Conservation (phyloP, 1,140 invertebrate species). For the Platyscapa corneri region DNA sequence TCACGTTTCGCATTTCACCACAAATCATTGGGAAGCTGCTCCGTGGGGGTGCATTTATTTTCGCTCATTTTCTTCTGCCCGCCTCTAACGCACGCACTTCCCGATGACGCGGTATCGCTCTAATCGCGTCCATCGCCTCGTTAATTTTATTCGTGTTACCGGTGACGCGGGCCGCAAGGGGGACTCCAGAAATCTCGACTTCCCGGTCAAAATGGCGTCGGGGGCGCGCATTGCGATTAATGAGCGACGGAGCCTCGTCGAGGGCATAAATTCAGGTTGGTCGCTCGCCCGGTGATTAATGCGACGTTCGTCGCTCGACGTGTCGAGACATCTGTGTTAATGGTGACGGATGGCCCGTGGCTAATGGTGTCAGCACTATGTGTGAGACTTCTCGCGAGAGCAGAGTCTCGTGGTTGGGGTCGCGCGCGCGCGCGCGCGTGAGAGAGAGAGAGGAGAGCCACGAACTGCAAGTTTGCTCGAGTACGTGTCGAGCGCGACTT, state of each 20-base stretch:
- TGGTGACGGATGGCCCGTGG: slow-evolving; percentile 67
- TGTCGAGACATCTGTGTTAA: slow-evolving; percentile 69
- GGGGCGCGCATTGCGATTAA: slow-evolving; percentile 36
- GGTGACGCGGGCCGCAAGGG: neutral
- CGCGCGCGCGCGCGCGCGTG: neutral
- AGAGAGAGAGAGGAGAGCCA: too few species aligned
- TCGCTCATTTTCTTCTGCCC: neutral
- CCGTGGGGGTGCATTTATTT: neutral
- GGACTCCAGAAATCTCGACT: slow-evolving; percentile 9
- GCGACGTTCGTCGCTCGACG: slow-evolving; percentile 59
- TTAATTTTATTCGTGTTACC: slow-evolving; percentile 44
- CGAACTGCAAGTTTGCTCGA: neutral
- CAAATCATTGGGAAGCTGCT: neutral
- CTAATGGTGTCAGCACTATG: slow-evolving; percentile 65
- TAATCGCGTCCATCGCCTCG: slow-evolving; percentile 29
- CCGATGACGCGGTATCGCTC: neutral
- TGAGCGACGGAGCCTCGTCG: slow-evolving; percentile 52
- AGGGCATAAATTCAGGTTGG: slow-evolving; percentile 65
- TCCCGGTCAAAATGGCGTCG: slow-evolving; percentile 26
- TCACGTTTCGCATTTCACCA: neutral
- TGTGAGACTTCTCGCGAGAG: slow-evolving; percentile 42
- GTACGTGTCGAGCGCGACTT: neutral
- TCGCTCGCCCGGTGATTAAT: slow-evolving; percentile 63
- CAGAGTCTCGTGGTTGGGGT: neutral
- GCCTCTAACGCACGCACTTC: neutral